Evolutionary conservation across 1,140 invertebrate genomes (phyloP).

Genomic region (Caenorhabditis tropicalis): DNA sequence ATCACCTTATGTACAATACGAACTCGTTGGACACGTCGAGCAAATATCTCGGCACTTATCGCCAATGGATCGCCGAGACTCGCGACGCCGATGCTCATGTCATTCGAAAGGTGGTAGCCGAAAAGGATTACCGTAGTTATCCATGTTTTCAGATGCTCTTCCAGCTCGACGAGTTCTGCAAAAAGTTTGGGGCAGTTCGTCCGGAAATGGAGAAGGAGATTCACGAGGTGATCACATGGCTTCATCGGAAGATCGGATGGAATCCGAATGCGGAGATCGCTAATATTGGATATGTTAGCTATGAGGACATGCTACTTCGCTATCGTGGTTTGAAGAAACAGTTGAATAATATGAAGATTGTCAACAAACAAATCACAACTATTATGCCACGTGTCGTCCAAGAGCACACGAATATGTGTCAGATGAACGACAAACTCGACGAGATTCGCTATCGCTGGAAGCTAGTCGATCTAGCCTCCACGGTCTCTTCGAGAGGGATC

Average conservation of each 20-base stretch:
- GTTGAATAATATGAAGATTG: not conserved
- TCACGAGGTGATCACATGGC: not conserved
- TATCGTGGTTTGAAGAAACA: conserved; percentile 1
- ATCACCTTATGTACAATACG: not conserved
- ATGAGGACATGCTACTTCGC: conserved; percentile 13
- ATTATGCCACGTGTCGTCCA: not conserved
- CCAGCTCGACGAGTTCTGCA: not conserved
- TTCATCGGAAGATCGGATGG: conserved; percentile 16
- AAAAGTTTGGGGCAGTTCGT: not conserved
- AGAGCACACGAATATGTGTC: not conserved
- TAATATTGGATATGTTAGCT: not conserved
- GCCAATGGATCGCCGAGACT: not conserved
- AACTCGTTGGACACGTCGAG: not conserved
- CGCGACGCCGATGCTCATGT: not conserved
- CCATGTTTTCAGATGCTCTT: not conserved
- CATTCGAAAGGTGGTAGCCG: not conserved
- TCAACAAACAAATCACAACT: not conserved
- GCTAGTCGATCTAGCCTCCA: not conserved
- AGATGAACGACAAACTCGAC: conserved; percentile 21
- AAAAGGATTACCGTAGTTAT: not conserved
- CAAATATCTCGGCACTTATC: not conserved
- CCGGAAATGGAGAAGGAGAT: not conserved
- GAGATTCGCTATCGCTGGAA: not conserved
- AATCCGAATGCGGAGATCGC: not conserved
- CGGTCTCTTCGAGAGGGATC: not conserved